Base-by-base conservation (phyloP, 37 sponge, comb jelly and placozoan species). In the Petrosia ficiformis region DNA sequence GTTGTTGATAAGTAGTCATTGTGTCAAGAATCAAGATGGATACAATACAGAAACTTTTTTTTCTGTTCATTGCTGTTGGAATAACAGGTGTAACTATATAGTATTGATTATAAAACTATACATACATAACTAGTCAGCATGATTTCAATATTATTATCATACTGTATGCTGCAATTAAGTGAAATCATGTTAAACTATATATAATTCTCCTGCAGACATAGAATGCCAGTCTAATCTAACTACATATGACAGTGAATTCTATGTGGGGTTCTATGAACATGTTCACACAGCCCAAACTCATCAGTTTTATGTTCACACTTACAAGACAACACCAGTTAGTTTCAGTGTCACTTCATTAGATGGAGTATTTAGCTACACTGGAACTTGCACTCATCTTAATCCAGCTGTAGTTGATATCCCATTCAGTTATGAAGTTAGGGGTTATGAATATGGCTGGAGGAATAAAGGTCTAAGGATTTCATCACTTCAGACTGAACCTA, bases 191-290 rank as follows among this genome's bases (percentile, higher is more conserved):
- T n/a, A n/a, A n/a, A n/a, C n/a, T n/a, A n/a, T n/a, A n/a, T n/a
- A n/a, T n/a, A n/a, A n/a, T n/a, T n/a, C n/a, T n/a, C n/a, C n/a
- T n/a, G n/a, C n/a, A n/a, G n/a, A n/a, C n/a, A n/a, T n/a, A n/a
- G n/a, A n/a, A n/a, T n/a, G n/a, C n/a, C n/a, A n/a, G n/a, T n/a
- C n/a, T n/a, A 48, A 48, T 14, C 54, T 48, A 8, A 19, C 54
- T 29, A n/a, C 63, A 26, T 61, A 61, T 61, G 63, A 29, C 11
- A 61, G 28, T n/a, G 63, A 61, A n/a, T 61, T 61, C 28, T 26
- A 61, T n/a, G 11, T 61, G 63, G 63, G 25, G n/a, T 61, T 61
- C 26, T 29, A 24, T 6, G n/a, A 22, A 29, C 11, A 61, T 29
- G 54, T 48, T 14, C 8, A 48, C 14, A 14, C 14, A 48, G 54